phyloP scores from a whole-genome alignment of 1,140 invertebrate species.

The Dryas iulia region DNA sequence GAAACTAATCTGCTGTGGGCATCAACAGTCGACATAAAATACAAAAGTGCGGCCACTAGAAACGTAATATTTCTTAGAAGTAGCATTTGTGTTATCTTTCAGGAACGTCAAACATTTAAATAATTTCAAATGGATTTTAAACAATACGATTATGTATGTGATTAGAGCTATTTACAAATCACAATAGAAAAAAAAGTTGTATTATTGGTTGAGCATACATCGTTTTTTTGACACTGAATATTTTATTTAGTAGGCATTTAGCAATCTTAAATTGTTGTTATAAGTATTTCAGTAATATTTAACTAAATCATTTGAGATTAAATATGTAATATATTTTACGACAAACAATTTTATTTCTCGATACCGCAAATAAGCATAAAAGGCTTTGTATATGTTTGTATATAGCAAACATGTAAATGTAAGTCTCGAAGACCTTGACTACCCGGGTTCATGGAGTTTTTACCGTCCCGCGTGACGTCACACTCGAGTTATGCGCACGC shows the following conservation, averaged over 20 bases:
- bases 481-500: constrained; percentile 65
- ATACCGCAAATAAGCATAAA: constrained; percentile 33
- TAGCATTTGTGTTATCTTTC: constrained; percentile 24
- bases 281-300: no score
- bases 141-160: no score
- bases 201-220: no score
- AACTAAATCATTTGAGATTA: no score
- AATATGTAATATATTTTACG: neutral
- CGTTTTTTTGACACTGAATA: no score
- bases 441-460: constrained; percentile 71
- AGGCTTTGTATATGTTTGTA: constrained; percentile 27
- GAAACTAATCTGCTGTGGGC: constrained; percentile 39
- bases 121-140: neutral
- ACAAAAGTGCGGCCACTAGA: constrained; percentile 36
- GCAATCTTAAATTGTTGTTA: no score
- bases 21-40: constrained; percentile 44
- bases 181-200: no score
- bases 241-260: no score
- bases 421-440: constrained; percentile 60
- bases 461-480: constrained; percentile 67
- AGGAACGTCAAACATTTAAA: neutral
- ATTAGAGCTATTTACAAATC: no score
- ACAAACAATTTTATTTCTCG: constrained; percentile 14
- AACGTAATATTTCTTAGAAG: constrained; percentile 46
- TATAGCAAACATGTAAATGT: constrained; percentile 59